phyloP scores from a whole-genome alignment of 2,113 vertebrate genomes.

The Cololabis saira region DNA sequence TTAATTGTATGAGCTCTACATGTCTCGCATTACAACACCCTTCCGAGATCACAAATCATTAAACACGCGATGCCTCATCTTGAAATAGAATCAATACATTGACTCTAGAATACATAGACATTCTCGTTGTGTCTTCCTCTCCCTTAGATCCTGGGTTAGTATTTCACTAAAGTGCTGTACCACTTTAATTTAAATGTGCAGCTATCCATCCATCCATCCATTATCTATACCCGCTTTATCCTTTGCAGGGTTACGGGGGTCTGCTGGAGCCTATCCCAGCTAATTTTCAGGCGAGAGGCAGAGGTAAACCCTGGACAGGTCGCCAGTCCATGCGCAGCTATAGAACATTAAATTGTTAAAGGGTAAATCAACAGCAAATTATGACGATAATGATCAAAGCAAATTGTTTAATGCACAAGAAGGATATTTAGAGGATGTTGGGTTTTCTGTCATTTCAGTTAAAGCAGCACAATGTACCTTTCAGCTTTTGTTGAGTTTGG shows the following conservation, averaged over 20 bases:
- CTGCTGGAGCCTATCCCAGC: too few species aligned
- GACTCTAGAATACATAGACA: background rate
- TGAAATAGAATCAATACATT: constrained; percentile 26
- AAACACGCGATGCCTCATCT: background rate
- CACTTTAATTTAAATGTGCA: constrained; percentile 29
- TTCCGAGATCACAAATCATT: constrained; percentile 8
- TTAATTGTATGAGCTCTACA: background rate
- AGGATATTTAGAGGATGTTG: background rate
- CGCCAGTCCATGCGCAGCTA: constrained; percentile 23
- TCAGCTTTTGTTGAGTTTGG: too few species aligned
- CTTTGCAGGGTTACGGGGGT: too few species aligned
- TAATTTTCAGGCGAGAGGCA: too few species aligned
- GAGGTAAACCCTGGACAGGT: too few species aligned
- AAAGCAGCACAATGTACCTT: too few species aligned
- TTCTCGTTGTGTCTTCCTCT: constrained; percentile 13
- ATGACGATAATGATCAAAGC: background rate
- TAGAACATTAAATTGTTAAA: constrained; percentile 42
- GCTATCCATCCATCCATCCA: too few species aligned
- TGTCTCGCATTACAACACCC: constrained; percentile 5
- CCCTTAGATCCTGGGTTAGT: constrained; percentile 13
- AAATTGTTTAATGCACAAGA: constrained; percentile 9
- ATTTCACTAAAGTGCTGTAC: constrained; percentile 45
- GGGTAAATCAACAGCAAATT: constrained; percentile 22
- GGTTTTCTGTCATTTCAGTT: background rate
- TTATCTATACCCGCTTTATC: too few species aligned